Conservation (phyloP, 2,797 vertebrate genomes). For the Lepus townsendii region DNA sequence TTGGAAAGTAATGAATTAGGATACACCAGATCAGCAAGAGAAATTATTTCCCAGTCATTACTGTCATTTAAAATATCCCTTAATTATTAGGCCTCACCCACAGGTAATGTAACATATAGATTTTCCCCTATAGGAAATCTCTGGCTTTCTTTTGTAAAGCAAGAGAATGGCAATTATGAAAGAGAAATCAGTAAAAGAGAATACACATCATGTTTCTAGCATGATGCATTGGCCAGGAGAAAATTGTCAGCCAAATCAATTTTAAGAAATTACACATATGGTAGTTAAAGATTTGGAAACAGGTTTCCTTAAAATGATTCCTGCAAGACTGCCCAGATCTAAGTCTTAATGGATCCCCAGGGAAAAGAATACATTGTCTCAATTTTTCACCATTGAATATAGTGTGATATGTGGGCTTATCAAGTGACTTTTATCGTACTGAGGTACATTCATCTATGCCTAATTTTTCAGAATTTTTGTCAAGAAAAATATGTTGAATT, state of each 20-base stretch:
- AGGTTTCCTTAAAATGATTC: constrained; percentile 55
- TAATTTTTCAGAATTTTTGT: too few relatives aligned
- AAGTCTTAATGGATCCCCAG: constrained; percentile 32
- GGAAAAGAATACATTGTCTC: not conserved
- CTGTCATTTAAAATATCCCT: constrained; percentile 51
- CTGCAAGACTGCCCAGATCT: constrained; percentile 26
- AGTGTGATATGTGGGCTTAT: too few relatives aligned
- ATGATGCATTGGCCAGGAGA: not conserved
- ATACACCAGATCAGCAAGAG: not conserved
- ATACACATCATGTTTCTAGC: not conserved
- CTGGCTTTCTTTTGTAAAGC: constrained; percentile 22
- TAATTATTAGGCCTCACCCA: not conserved
- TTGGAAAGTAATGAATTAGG: constrained; percentile 45
- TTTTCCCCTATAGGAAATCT: constrained; percentile 14
- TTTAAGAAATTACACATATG: not conserved
- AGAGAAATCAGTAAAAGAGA: constrained; percentile 37
- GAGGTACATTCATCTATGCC: too few relatives aligned
- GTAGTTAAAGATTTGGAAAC: constrained; percentile 46
- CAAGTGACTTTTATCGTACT: too few relatives aligned
- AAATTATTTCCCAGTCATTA: not conserved
- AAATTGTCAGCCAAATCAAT: constrained; percentile 56
- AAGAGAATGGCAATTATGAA: constrained; percentile 10
- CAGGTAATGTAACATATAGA: not conserved
- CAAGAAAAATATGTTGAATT: too few relatives aligned
- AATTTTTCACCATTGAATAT: too few relatives aligned